Evolutionary conservation across 2,888 invertebrate genomes (phyloP).

Genomic region (Drosophila bunnanda): DNA sequence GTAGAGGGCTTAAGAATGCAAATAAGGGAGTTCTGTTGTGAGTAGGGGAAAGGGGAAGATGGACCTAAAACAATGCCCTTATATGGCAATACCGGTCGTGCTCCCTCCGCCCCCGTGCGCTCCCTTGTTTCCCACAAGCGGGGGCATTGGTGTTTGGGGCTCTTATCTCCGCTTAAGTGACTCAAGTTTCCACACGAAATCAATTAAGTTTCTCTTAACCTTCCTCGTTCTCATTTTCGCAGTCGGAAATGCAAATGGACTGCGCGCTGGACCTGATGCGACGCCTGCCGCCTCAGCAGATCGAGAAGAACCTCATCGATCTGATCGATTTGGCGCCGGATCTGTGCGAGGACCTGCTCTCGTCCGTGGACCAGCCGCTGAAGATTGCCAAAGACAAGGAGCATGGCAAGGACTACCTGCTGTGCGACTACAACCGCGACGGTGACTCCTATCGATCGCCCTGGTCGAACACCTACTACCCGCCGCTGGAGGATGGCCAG

Average conservation of each 20-base stretch:
- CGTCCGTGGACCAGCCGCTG: constrained; percentile 98
- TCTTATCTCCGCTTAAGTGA: constrained; percentile 53
- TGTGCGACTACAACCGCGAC: constrained; percentile 99
- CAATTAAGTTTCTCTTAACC: constrained; percentile 1
- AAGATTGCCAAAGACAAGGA: constrained; percentile 98
- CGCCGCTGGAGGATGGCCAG: constrained; percentile 98
- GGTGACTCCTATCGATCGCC: constrained; percentile 99
- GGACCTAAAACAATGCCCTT: constrained; percentile 66
- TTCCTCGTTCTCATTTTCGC: constrained; percentile 41
- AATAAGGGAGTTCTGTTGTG: not conserved
- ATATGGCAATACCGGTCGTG: constrained; percentile 66
- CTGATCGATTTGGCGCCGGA: constrained; percentile 98
- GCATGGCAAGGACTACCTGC: constrained; percentile 97
- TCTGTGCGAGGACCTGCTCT: constrained; percentile 97
- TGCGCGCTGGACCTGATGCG: constrained; percentile 99
- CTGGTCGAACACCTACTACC: constrained; percentile 99
- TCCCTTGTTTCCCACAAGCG: not conserved
- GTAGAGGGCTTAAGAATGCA: too few species aligned
- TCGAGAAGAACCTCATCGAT: constrained; percentile 99
- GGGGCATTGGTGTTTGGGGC: constrained; percentile 7
- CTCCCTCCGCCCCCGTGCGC: not conserved
- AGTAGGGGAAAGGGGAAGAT: not conserved
- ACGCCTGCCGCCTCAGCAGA: constrained; percentile 99
- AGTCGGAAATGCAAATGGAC: constrained; percentile 99
- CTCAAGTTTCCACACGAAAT: constrained; percentile 38